Conservation (phyloP, 1,140 invertebrate genomes). For the Rhopalosiphum maidis region DNA sequence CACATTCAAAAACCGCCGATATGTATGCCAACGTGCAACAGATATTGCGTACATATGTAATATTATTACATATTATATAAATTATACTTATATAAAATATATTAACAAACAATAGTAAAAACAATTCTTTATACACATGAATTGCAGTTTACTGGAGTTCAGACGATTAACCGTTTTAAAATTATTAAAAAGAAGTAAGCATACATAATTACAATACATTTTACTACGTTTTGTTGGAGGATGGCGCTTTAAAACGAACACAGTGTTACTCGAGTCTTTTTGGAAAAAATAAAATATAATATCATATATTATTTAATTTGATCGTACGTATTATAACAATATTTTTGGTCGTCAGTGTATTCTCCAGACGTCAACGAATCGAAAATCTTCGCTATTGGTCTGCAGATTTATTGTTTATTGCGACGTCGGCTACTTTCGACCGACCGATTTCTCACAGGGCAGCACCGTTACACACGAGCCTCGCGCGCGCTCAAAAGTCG, state of each 20-base stretch:
- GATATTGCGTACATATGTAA: not conserved
- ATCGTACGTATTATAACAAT: not conserved
- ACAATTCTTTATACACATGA: not conserved
- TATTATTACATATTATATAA: not conserved
- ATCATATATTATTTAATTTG: not conserved
- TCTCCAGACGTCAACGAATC: not conserved
- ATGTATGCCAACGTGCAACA: not conserved
- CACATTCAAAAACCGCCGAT: not conserved
- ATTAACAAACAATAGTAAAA: not conserved
- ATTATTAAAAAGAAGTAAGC: not conserved
- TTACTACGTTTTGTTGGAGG: not conserved
- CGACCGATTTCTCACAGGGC: slow-evolving; percentile 44
- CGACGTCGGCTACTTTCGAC: not conserved
- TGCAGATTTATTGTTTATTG: slow-evolving; percentile 15
- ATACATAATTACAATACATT: not conserved
- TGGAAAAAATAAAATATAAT: not conserved
- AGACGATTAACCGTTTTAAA: not conserved
- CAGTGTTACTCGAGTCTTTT: not conserved
- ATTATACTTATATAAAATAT: not conserved
- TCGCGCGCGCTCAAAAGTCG: slow-evolving; percentile 33
- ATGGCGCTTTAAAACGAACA: not conserved
- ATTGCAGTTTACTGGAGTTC: not conserved
- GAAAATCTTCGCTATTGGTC: not conserved
- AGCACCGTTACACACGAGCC: slow-evolving; percentile 20
- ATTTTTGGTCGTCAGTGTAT: not conserved